Percentiles rank a stretch among this genome's conserved stretches.
phyloP scores from a whole-genome alignment of 2,797 vertebrate genomes.

The Lerista edwardsae region DNA sequence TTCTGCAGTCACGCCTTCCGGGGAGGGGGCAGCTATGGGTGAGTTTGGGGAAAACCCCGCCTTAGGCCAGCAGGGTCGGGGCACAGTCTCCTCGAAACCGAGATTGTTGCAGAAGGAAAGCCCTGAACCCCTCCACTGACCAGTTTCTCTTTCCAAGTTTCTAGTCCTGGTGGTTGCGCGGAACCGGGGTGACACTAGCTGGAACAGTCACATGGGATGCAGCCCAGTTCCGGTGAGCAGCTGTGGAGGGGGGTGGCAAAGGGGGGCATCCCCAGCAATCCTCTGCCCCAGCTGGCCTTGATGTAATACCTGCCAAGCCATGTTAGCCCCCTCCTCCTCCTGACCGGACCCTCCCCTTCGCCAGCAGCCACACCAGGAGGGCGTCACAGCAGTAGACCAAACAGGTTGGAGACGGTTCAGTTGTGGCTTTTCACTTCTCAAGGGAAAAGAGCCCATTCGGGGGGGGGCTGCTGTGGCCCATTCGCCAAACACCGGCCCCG shows the following conservation, averaged over 20 bases:
- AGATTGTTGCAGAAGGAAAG: too few relatives aligned
- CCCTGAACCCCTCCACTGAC: background rate
- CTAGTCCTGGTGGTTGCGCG: background rate
- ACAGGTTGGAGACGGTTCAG: too few relatives aligned
- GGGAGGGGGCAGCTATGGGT: background rate
- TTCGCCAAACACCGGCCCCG: too few relatives aligned
- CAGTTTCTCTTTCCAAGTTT: background rate
- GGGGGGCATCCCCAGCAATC: too few relatives aligned
- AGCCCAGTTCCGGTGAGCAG: background rate
- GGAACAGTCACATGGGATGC: background rate
- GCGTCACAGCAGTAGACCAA: background rate
- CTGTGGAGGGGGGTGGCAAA: too few relatives aligned
- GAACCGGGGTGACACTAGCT: background rate
- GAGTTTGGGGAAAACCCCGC: background rate
- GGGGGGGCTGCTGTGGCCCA: background rate
- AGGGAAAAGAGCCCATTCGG: background rate
- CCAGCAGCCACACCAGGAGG: too few relatives aligned
- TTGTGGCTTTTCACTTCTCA: too few relatives aligned
- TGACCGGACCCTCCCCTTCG: background rate
- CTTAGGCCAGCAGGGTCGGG: too few relatives aligned
- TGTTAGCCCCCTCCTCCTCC: too few relatives aligned
- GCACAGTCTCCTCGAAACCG: too few relatives aligned
- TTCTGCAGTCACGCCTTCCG: too few relatives aligned
- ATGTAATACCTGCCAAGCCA: background rate
- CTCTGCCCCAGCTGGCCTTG: too few relatives aligned